Evolutionary conservation across 2,113 vertebrate genomes (phyloP).

Genomic region (Morphnarchus princeps): DNA sequence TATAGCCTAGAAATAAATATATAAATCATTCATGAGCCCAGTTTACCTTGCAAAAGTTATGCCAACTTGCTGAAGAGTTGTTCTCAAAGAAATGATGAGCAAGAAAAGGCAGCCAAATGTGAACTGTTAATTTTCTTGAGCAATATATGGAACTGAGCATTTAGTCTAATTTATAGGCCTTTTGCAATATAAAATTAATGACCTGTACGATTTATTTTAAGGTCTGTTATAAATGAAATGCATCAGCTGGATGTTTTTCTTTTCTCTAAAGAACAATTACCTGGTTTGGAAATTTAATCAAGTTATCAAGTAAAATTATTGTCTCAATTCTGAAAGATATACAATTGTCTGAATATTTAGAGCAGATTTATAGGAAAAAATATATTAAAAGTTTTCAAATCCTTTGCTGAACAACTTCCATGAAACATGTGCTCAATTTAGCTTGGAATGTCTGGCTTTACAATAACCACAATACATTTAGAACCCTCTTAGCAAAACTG

Average conservation of each 20-base stretch:
- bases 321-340: neutral
- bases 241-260: neutral
- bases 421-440: neutral
- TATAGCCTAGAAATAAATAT: neutral
- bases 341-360: neutral
- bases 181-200: conserved; percentile 28
- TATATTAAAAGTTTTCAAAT: neutral
- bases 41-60: neutral
- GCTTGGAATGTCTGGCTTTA: neutral
- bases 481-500: neutral
- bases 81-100: neutral
- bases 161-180: conserved; percentile 19
- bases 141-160: neutral
- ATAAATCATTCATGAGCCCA: neutral
- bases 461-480: neutral
- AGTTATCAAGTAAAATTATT: neutral
- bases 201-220: conserved; percentile 11
- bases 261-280: neutral
- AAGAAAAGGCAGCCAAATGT: neutral
- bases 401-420: neutral
- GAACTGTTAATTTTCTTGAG: conserved; percentile 35
- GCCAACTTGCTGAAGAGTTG: neutral
- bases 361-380: neutral
- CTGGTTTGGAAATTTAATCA: conserved; percentile 9
- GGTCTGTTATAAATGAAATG: conserved; percentile 13